These are phyloP conservation scores for Smithornis capensis DNA, from an alignment of 2,113 vertebrate species.

Conservation along the genomic window DNA sequence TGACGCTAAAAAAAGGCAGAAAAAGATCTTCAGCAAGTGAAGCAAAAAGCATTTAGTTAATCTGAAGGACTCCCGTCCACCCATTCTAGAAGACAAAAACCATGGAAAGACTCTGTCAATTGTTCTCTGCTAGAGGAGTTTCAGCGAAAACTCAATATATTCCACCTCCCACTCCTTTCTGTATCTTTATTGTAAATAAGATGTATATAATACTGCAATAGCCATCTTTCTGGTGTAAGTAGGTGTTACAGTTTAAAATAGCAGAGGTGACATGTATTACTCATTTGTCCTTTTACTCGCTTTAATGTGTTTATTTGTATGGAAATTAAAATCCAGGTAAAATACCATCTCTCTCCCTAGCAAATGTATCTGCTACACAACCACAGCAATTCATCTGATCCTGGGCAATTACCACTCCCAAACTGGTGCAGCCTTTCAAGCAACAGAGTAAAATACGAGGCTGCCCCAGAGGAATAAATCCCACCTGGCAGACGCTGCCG, in stretches of 20 bases:
- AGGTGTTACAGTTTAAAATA: slow-evolving; percentile 37
- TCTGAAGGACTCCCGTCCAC: background rate
- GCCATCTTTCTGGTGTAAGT: background rate
- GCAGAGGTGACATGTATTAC: slow-evolving; percentile 7
- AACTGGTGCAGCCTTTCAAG: background rate
- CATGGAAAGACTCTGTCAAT: background rate
- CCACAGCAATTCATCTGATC: background rate
- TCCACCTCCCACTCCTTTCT: background rate
- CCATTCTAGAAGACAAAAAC: background rate
- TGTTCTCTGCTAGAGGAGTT: background rate
- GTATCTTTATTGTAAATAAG: background rate
- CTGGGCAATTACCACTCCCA: background rate
- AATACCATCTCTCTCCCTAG: background rate
- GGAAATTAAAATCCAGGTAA: slow-evolving; percentile 32
- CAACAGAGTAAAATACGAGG: background rate
- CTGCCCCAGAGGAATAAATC: background rate
- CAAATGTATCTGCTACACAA: background rate
- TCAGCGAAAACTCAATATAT: background rate
- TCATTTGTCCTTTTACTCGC: background rate
- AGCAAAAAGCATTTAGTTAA: background rate
- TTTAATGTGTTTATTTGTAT: slow-evolving; percentile 36
- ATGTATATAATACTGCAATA: background rate
- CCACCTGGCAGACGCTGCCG: background rate
- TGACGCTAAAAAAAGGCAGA: background rate
- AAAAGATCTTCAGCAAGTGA: background rate